These are phyloP conservation scores for Galaxea fascicularis DNA, from an alignment of 92 coral and sea anemone species.

Conservation along the genomic window DNA sequence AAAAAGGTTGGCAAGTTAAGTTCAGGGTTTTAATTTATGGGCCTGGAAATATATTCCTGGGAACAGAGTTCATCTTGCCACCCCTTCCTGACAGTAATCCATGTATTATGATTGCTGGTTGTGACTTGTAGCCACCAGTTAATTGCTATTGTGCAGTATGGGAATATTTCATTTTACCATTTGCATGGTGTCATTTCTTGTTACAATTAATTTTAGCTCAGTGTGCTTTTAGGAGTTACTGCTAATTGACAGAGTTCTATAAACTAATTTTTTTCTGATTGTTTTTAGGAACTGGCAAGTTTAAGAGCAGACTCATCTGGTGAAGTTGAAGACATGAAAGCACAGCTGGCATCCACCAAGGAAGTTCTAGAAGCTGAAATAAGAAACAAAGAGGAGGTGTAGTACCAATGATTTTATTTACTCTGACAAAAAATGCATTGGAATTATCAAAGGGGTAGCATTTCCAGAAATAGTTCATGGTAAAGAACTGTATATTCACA, in stretches of 20 bases:
- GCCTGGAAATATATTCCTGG: no score
- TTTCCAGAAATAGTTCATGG: not conserved
- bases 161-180: no score
- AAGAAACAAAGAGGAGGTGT: constrained; percentile 77
- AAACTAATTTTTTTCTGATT: not conserved
- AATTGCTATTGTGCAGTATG: no score
- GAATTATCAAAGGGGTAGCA: not conserved
- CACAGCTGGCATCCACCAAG: constrained; percentile 82
- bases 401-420: not conserved
- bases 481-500: no score
- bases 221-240: no score
- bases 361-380: constrained; percentile 84
- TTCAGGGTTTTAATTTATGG: not conserved
- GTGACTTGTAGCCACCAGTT: no score
- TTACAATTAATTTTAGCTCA: no score
- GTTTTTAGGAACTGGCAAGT: constrained; percentile 81
- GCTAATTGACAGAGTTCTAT: no score
- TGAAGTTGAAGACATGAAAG: constrained; percentile 80
- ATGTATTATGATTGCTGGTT: no score
- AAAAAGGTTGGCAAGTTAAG: constrained; percentile 70
- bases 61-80: no score
- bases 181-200: no score
- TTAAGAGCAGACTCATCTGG: constrained; percentile 86
- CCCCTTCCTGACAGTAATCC: no score
- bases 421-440: not conserved